phyloP scores from a whole-genome alignment of 2,797 vertebrate genomes.

The Phylloscopus collybita region DNA sequence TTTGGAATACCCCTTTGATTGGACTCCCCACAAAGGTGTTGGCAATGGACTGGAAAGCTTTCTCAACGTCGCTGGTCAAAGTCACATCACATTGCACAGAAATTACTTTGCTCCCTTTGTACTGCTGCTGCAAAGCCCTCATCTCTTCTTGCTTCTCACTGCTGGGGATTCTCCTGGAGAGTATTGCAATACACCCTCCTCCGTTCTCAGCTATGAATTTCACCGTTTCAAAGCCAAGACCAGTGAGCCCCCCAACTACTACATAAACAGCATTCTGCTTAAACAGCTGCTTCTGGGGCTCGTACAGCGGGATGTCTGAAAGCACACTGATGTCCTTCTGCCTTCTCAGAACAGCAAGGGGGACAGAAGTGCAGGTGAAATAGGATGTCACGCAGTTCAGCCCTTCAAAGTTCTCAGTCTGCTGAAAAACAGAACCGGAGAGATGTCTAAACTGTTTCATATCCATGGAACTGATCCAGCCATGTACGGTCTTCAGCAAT shows the following conservation, averaged over 20 bases:
- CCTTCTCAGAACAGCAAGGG: constrained; percentile 72
- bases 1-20: constrained; percentile 88
- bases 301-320: constrained; percentile 77
- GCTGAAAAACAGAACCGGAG: constrained; percentile 75
- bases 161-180: constrained; percentile 80
- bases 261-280: constrained; percentile 80
- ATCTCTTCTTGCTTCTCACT: constrained; percentile 77
- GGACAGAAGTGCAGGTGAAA: constrained; percentile 73
- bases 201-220: constrained; percentile 85
- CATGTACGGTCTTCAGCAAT: constrained; percentile 63
- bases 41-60: constrained; percentile 70
- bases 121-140: constrained; percentile 67
- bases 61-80: constrained; percentile 66
- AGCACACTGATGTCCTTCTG: not conserved
- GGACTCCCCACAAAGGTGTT: constrained; percentile 73
- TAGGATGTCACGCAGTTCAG: constrained; percentile 61
- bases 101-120: constrained; percentile 65
- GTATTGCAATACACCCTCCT: constrained; percentile 78
- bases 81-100: constrained; percentile 81
- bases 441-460: constrained; percentile 59
- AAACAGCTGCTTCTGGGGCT: constrained; percentile 74
- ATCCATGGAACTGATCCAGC: constrained; percentile 81
- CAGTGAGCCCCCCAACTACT: constrained; percentile 85
- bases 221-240: constrained; percentile 88
- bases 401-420: constrained; percentile 10